Conservation (phyloP, 2,113 vertebrate species). For the Eretmochelys imbricata region DNA sequence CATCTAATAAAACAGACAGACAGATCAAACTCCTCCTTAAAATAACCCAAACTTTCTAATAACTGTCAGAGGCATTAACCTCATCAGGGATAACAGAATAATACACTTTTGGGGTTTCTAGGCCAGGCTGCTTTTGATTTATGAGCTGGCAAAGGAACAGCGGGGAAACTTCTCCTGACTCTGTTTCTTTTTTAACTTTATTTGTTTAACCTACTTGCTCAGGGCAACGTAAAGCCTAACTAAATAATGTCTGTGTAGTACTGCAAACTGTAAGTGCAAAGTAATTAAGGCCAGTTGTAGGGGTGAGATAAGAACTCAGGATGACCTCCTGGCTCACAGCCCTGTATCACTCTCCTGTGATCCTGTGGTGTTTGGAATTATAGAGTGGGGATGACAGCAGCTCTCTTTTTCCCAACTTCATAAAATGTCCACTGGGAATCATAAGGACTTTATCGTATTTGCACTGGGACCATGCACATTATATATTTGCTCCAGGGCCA, state of each 20-base stretch:
- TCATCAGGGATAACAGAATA: not conserved
- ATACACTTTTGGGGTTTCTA: not conserved
- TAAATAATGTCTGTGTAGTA: not conserved
- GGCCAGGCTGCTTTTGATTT: not conserved
- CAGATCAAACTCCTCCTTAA: not conserved
- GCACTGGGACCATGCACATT: not conserved
- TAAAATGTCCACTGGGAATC: not conserved
- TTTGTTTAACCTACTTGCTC: not conserved
- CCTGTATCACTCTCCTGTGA: rapidly evolving
- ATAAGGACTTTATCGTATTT: not conserved
- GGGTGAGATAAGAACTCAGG: not conserved
- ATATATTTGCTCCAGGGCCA: not conserved
- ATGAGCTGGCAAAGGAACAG: not conserved
- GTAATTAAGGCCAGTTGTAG: not conserved
- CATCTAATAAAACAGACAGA: not conserved
- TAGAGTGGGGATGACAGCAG: not conserved
- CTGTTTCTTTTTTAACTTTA: not conserved
- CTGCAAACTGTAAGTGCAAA: not conserved
- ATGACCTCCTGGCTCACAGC: not conserved
- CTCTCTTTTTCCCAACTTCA: not conserved
- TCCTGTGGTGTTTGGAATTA: not conserved
- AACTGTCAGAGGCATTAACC: rapidly evolving
- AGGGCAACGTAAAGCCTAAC: not conserved
- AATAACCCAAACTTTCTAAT: not conserved
- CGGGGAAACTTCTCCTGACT: not conserved